Evolutionary conservation across 2,888 invertebrate species (phyloP).

Genomic region (Eucriotettix oculatus): DNA sequence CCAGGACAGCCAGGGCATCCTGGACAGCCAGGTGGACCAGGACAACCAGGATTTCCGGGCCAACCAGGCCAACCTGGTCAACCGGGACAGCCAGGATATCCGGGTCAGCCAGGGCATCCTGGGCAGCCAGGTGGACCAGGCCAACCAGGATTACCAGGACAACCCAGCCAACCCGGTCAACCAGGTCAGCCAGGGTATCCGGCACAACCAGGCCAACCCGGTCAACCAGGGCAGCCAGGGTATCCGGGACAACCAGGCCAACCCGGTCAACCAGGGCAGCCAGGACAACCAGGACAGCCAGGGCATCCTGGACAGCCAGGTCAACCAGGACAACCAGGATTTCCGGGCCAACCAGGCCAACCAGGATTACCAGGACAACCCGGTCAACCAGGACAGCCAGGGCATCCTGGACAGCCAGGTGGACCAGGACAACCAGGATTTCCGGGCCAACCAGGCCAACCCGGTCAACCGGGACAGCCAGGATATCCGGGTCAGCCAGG

Average conservation of each 20-base stretch:
- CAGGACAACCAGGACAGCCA: background rate
- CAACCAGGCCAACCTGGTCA: conserved; percentile 12
- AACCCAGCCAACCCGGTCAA: too few species aligned
- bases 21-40: background rate
- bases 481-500: too few species aligned
- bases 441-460: too few species aligned
- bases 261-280: conserved; percentile 2
- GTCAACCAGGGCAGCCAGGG: conserved; percentile 26
- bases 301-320: too few species aligned
- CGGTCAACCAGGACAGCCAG: too few species aligned
- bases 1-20: background rate
- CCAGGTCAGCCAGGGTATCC: background rate
- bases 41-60: background rate
- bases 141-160: background rate
- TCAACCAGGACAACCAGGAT: too few species aligned
- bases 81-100: conserved; percentile 27
- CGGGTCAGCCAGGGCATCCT: conserved; percentile 10
- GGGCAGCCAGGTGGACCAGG: background rate
- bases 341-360: too few species aligned
- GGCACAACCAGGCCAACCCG: conserved; percentile 27
- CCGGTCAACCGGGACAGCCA: too few species aligned
- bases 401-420: too few species aligned
- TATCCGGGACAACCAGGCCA: conserved; percentile 16
- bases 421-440: too few species aligned
- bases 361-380: too few species aligned